Base-by-base conservation (phyloP, 2,797 vertebrate species). In the Darevskia nairensis region DNA sequence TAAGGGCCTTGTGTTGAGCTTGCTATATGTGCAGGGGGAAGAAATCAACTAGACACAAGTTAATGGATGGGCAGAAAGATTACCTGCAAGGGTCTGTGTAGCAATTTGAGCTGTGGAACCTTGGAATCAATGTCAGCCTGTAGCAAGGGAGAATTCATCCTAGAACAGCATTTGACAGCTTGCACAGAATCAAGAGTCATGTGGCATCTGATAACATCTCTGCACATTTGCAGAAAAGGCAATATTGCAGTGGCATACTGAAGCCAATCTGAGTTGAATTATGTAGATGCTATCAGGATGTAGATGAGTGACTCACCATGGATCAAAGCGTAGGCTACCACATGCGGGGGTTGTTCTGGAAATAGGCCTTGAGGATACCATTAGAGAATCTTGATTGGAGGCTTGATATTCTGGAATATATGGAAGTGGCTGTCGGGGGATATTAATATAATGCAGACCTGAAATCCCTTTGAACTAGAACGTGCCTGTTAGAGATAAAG, bases 381-480 rank as follows among this genome's bases (percentile, higher is more conserved):
- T 41, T 27, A 50, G 81, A 23, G 76, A 55, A 21, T 77, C 25
- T 74, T 74, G 27, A 8, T 21, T 86, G 78, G 69, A 59, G 21
- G 35, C 23, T 75, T 74, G 8, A 85, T 87, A 79, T 6, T 11
- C 55, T 35, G 41, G 75, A 15, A 84, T 23, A 19, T 10, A 66
- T 0, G 0, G 59, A 27, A 86, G 0, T 7, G 19, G 21, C 8
- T 17, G 32, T 21, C 11, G 23, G 44, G 1, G 21, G 29, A 25
- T 8, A 86, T 68, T 44, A 72, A 32, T 84, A 55, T 55, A 72
- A 39, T 25, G 23, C 1, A 55, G 27, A 29, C 13, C 80, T 50
- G 55, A 82, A 76, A 8, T 64, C 44, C 5, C 86, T 39, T 80
- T 35, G 11, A 10, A 11, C 1, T 17, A 29, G 76, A 44, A 11